Conservation (phyloP, 2,113 vertebrate species). For the Globicephala melas region DNA sequence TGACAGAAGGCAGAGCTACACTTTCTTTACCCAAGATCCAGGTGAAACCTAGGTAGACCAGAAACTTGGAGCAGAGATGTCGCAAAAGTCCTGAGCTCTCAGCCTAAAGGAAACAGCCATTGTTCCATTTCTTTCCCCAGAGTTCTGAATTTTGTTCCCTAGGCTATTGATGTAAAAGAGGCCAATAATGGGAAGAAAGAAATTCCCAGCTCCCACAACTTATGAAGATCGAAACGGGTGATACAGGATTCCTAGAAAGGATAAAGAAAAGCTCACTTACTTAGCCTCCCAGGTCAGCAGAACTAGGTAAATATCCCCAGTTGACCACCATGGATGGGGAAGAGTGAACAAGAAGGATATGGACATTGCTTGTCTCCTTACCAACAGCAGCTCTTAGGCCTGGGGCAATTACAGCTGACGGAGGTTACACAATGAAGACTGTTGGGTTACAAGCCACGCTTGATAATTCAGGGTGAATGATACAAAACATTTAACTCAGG, state of each 20-base stretch:
- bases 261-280: neutral
- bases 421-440: neutral
- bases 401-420: neutral
- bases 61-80: neutral
- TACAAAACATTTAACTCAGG: neutral
- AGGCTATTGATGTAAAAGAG: neutral
- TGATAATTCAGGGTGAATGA: conserved; percentile 3
- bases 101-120: neutral
- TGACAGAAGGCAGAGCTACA: neutral
- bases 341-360: neutral
- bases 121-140: neutral
- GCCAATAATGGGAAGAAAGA: neutral
- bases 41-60: neutral
- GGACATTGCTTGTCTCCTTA: neutral
- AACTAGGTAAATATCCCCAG: conserved; percentile 10
- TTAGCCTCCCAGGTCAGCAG: conserved; percentile 11
- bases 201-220: neutral
- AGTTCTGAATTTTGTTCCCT: neutral
- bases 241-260: neutral
- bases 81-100: neutral
- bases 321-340: neutral
- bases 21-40: neutral
- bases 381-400: neutral
- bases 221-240: neutral
- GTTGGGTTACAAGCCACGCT: neutral